Evolutionary conservation across 2,113 vertebrate genomes (phyloP).

Genomic region (Elanoides forficatus): DNA sequence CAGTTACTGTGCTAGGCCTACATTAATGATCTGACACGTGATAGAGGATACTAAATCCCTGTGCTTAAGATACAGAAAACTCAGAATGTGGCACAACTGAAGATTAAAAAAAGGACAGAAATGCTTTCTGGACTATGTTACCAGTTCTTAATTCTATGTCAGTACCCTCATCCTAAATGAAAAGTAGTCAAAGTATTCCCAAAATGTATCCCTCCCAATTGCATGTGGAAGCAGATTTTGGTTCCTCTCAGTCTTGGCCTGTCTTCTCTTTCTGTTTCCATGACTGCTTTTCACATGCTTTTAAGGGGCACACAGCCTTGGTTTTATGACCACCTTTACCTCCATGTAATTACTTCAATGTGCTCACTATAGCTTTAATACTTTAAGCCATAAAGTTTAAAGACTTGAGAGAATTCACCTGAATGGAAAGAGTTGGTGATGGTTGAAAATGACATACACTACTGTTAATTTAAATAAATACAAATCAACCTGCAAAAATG

Average conservation of each 20-base stretch:
- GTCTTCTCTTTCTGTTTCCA: neutral
- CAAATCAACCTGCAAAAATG: neutral
- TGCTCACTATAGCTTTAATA: slow-evolving; percentile 28
- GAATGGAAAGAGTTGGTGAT: slow-evolving; percentile 9
- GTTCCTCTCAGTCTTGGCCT: neutral
- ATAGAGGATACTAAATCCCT: neutral
- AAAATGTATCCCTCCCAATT: neutral
- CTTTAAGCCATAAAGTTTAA: slow-evolving; percentile 45
- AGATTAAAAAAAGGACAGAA: neutral
- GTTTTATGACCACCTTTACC: slow-evolving; percentile 13
- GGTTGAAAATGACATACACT: neutral
- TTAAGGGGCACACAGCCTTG: neutral
- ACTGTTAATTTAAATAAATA: slow-evolving; percentile 52
- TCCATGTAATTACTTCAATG: slow-evolving; percentile 36
- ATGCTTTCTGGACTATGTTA: neutral
- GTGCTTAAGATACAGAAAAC: neutral
- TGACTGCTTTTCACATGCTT: neutral
- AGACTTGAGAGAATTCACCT: slow-evolving; percentile 52
- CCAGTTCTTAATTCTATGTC: neutral
- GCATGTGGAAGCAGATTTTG: neutral
- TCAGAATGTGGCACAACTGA: neutral
- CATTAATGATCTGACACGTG: neutral
- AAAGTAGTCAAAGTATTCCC: neutral
- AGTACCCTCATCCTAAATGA: neutral
- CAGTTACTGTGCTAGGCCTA: neutral